These are phyloP conservation scores for Catagonus wagneri DNA, from an alignment of 2,113 vertebrate genomes.

Conservation along the genomic window DNA sequence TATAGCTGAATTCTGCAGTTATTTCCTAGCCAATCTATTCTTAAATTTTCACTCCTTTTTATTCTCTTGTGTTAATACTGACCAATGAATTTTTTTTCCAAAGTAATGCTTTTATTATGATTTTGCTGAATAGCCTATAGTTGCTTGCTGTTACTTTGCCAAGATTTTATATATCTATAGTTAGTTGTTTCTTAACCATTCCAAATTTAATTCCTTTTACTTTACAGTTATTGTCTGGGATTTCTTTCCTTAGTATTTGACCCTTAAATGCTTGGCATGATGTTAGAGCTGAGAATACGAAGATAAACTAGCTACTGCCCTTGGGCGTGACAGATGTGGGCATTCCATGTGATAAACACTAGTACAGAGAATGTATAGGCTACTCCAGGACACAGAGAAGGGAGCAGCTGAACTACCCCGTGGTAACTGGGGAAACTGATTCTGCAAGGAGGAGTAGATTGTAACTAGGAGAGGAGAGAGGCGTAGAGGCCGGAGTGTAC, in stretches of 20 bases:
- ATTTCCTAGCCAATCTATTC: not conserved
- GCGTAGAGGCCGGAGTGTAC: not conserved
- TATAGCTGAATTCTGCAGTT: not conserved
- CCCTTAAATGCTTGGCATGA: not conserved
- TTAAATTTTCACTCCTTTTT: not conserved
- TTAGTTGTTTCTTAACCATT: constrained; percentile 57
- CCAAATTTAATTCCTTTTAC: not conserved
- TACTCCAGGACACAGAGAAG: not conserved
- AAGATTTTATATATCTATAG: not conserved
- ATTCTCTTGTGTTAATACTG: constrained; percentile 4
- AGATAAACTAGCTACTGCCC: not conserved
- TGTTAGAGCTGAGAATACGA: not conserved
- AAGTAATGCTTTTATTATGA: not conserved
- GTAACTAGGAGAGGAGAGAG: not conserved
- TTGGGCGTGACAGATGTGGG: not conserved
- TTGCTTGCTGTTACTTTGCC: not conserved
- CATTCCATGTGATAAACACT: not conserved
- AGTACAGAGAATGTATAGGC: not conserved
- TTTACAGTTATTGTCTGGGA: not conserved
- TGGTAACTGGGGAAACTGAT: not conserved
- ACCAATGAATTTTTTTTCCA: not conserved
- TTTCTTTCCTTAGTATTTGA: constrained; percentile 42
- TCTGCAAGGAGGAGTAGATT: not conserved
- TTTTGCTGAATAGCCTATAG: not conserved
- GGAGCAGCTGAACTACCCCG: not conserved